phyloP scores from a whole-genome alignment of 2,113 vertebrate species.

The Equus przewalskii region DNA sequence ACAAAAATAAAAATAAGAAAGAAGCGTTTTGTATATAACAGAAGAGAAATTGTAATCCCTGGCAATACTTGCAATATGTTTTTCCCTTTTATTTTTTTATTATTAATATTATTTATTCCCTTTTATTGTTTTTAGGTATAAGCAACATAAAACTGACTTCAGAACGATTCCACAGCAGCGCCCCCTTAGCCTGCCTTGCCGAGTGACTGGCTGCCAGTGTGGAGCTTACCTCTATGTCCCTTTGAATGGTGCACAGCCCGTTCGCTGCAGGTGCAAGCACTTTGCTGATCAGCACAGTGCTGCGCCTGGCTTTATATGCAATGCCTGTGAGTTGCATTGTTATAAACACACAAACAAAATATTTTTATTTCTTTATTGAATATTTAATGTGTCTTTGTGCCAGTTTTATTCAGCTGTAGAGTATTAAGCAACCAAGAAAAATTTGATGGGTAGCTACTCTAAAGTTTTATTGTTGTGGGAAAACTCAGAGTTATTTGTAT shows the following conservation, averaged over 20 bases:
- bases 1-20: background rate
- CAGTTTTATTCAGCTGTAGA: background rate
- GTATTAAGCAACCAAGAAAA: background rate
- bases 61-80: background rate
- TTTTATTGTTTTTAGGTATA: slow-evolving; percentile 89
- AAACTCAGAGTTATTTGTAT: slow-evolving; percentile 9
- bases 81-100: background rate
- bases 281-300: slow-evolving; percentile 91
- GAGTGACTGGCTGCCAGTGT: slow-evolving; percentile 89
- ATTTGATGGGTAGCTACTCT: background rate
- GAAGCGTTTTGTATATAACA: slow-evolving; percentile 1
- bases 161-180: slow-evolving; percentile 89
- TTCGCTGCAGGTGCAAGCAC: slow-evolving; percentile 95
- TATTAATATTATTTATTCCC: background rate
- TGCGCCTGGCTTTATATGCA: slow-evolving; percentile 86
- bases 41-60: background rate
- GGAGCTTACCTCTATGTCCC: slow-evolving; percentile 90
- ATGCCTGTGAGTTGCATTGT: slow-evolving; percentile 89
- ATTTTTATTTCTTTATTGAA: background rate
- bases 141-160: slow-evolving; percentile 95
- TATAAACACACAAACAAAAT: background rate
- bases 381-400: slow-evolving; percentile 29
- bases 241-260: slow-evolving; percentile 87
- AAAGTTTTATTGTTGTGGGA: background rate
- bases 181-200: slow-evolving; percentile 91